Conservation (phyloP, 2,113 vertebrate genomes). For the Apeltes quadracus region DNA sequence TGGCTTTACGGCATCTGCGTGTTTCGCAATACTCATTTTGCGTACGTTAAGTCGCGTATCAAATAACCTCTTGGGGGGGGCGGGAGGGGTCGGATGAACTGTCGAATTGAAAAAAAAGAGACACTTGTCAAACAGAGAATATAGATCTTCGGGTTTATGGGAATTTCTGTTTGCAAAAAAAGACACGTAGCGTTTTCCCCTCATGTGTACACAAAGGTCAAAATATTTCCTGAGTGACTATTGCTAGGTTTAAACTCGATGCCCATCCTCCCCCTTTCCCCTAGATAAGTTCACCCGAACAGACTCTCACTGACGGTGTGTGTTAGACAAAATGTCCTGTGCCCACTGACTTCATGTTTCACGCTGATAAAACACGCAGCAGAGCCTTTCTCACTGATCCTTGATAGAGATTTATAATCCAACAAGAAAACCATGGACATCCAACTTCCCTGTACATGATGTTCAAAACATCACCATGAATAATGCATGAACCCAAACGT, state of each 20-base stretch:
- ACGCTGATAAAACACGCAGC: neutral
- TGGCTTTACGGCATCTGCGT: slow-evolving; percentile 35
- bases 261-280: slow-evolving; percentile 32
- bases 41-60: slow-evolving; percentile 6
- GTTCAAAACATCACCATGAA: neutral
- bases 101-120: slow-evolving; percentile 26
- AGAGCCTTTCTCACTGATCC: neutral
- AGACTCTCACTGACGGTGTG: neutral
- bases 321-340: neutral
- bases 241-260: slow-evolving; percentile 24
- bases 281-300: neutral
- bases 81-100: slow-evolving; percentile 9
- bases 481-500: neutral
- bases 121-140: slow-evolving; percentile 15
- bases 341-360: neutral
- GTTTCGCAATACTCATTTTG: slow-evolving; percentile 35
- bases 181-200: slow-evolving; percentile 4
- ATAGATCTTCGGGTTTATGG: slow-evolving; percentile 22
- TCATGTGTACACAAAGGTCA: slow-evolving; percentile 11
- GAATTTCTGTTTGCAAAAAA: slow-evolving; percentile 41
- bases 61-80: slow-evolving; percentile 23
- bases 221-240: slow-evolving; percentile 15
- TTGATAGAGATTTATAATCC: neutral
- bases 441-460: neutral
- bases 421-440: neutral